Conservation (phyloP, 2,888 invertebrate species). For the Chloroclysta siterata region DNA sequence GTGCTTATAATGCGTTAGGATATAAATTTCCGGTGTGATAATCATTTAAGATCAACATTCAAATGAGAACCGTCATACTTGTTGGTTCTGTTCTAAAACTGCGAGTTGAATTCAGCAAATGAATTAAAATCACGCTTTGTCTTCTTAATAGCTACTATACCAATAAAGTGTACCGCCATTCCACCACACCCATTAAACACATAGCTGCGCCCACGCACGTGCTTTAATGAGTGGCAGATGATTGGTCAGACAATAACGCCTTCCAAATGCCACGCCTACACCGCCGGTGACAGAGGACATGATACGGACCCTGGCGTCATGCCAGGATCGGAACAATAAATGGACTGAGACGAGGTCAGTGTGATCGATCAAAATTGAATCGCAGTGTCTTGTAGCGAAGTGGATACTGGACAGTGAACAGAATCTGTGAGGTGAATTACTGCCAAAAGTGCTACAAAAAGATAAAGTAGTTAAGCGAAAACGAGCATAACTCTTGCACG, state of each 20-base stretch:
- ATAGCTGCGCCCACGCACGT: slow-evolving; percentile 36
- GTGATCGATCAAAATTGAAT: slow-evolving; percentile 3
- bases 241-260: slow-evolving; percentile 42
- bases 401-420: not conserved
- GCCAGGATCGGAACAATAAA: slow-evolving; percentile 25
- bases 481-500: no score
- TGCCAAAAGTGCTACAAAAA: not conserved
- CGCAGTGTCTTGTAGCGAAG: slow-evolving; percentile 1
- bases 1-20: no score
- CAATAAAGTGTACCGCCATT: slow-evolving; percentile 16
- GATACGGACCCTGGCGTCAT: slow-evolving; percentile 20
- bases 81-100: no score
- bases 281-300: slow-evolving; percentile 24
- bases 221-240: slow-evolving; percentile 28
- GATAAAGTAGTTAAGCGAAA: not conserved
- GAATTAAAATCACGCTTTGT: not conserved
- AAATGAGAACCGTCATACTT: no score
- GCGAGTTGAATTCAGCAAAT: not conserved
- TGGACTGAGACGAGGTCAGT: slow-evolving; percentile 14
- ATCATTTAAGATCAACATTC: no score
- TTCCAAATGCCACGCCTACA: slow-evolving; percentile 34
- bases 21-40: no score
- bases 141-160: slow-evolving; percentile 2
- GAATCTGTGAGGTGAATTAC: not conserved
- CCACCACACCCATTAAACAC: slow-evolving; percentile 13